Evolutionary conservation across 2,888 invertebrate genomes (phyloP).

Genomic region (Eumacrocentrus americanus): DNA sequence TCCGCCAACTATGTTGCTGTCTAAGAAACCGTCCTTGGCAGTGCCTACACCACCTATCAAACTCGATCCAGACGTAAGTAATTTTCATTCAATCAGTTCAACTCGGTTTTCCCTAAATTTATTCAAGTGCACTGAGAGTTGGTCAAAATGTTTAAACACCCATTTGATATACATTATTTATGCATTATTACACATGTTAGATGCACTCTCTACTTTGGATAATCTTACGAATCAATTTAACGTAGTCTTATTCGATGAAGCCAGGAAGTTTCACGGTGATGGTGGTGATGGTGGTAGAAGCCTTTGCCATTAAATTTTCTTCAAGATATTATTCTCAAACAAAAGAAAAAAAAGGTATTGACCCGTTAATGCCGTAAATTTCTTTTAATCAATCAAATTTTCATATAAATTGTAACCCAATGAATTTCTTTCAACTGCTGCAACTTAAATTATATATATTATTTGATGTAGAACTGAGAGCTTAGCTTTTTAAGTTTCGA

Average conservation of each 20-base stretch:
- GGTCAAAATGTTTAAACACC: slow-evolving; percentile 34
- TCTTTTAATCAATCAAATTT: neutral
- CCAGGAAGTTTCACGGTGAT: slow-evolving; percentile 23
- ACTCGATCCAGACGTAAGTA: slow-evolving; percentile 68
- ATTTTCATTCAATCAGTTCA: slow-evolving; percentile 4
- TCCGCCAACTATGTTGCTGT: slow-evolving; percentile 62
- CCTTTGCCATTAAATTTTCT: neutral
- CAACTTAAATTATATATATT: no score
- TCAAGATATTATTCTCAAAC: no score
- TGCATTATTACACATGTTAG: slow-evolving; percentile 30
- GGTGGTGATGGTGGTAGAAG: slow-evolving; percentile 22
- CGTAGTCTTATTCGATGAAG: neutral
- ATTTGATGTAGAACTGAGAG: no score
- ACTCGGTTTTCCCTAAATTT: no score
- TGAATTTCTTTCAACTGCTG: no score
- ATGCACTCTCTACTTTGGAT: slow-evolving; percentile 34
- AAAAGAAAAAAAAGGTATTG: no score
- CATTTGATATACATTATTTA: slow-evolving; percentile 25
- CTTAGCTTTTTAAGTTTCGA: no score
- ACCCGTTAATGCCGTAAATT: no score
- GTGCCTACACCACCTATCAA: slow-evolving; percentile 68
- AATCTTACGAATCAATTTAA: slow-evolving; percentile 25
- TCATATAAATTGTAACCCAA: no score
- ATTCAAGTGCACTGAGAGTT: slow-evolving; percentile 34
- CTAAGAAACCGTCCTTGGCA: slow-evolving; percentile 65